Base-by-base conservation (phyloP, 2,888 invertebrate genomes). In the Tortrix viridana region DNA sequence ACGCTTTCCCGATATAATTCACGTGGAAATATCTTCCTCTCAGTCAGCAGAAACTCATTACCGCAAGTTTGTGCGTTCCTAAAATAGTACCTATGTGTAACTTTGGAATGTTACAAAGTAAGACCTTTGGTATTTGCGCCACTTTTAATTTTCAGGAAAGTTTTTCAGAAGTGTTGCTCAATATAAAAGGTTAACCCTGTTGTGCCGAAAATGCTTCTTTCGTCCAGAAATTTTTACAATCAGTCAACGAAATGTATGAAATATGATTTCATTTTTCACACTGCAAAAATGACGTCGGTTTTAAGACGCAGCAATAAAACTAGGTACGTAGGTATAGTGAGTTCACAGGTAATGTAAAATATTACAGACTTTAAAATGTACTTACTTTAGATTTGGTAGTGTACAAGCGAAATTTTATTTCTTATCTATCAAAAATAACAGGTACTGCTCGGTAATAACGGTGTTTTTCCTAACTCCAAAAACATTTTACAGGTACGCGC, bases 11-110 rank as follows among this genome's bases (percentile, higher is more conserved):
- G 47, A 69, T 71, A 73, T 78, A 74, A 74, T 71, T 77, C 72
- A 75, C 69, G 65, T 63, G 67, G 64, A 71, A 74, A 77, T 76
- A 77, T 75, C 75, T 74, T 65, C 67, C 54, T 52, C 66, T 55
- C 63, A 57, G 70, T 79, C 79, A 78, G 76, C 76, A 67, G 60
- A 74, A 79, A 76, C 75, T 76, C 73, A 76, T 74, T 67, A 69
- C 66, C 43, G 61, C 41, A 14, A 41, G 69, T 71, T 74, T 71
- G 60, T 66, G 65, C 65, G 68, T 55, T 43, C 69, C 67, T 62
- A 73, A 72, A 75, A 74, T 73, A 77, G 71, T 72, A 62, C 54
- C n/a, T n/a, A n/a, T n/a, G n/a, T n/a, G 53, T 46, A 55, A 67
- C 56, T 60, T 49, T 41, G 44, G 7, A 26, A 55, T 18, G 41